Conservation (phyloP, 2,888 invertebrate species). For the Drosophila villosipedis region DNA sequence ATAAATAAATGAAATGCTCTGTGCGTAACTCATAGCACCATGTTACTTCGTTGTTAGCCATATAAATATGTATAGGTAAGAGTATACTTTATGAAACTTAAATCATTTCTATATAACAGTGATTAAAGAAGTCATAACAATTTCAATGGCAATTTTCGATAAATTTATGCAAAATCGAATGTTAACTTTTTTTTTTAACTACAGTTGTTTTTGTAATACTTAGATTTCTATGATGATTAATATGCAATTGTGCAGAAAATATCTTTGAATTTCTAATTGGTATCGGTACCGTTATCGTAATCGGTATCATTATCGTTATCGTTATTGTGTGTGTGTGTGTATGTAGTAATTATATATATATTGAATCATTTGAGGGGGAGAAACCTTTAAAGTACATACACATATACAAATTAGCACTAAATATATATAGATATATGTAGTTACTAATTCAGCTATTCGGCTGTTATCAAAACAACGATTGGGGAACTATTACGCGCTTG, state of each 20-base stretch:
- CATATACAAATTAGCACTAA: conserved; percentile 62
- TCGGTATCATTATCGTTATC: conserved; percentile 23
- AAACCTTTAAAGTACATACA: conserved; percentile 73
- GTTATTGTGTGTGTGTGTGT: conserved; percentile 26
- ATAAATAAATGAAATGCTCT: conserved; percentile 29
- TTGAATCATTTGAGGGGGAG: conserved; percentile 53
- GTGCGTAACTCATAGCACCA: conserved; percentile 79
- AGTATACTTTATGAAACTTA: conserved; percentile 23
- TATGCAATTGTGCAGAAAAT: conserved; percentile 58
- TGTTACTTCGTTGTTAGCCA: conserved; percentile 78
- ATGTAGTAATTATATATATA: conserved; percentile 31
- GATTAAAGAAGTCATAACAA: conserved; percentile 48
- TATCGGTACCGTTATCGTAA: conserved; percentile 33
- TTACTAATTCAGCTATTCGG: conserved; percentile 35
- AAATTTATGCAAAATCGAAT: conserved; percentile 27
- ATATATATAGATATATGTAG: conserved; percentile 39
- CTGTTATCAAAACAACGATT: conserved; percentile 39
- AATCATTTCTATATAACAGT: conserved; percentile 36
- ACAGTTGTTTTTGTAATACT: conserved; percentile 29
- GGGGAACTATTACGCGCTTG: conserved; percentile 38
- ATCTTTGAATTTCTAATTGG: conserved; percentile 17
- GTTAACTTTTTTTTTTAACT: conserved; percentile 47
- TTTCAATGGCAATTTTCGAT: conserved; percentile 39
- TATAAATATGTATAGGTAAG: conserved; percentile 36
- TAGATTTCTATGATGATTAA: conserved; percentile 41